Conservation (phyloP, 2,113 vertebrate genomes). For the Felis chaus region DNA sequence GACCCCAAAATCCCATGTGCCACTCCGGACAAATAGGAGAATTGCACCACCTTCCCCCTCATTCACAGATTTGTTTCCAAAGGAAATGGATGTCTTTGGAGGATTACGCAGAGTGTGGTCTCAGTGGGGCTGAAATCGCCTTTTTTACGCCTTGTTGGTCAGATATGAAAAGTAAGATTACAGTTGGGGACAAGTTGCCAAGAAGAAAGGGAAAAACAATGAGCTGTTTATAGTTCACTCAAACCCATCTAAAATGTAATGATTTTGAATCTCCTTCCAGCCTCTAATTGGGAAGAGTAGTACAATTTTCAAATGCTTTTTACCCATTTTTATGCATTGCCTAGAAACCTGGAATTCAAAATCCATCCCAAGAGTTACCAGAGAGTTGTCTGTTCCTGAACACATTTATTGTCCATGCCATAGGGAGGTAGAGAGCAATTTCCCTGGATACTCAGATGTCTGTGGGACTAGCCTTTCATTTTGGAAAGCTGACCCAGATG, state of each 20-base stretch:
- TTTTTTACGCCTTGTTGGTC: background rate
- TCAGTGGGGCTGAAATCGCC: background rate
- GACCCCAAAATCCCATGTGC: background rate
- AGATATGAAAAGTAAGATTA: background rate
- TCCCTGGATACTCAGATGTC: background rate
- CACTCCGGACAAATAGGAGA: background rate
- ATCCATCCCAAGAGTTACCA: background rate
- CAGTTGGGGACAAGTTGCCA: background rate
- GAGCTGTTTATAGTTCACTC: background rate
- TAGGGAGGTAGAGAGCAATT: background rate
- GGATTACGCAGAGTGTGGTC: background rate
- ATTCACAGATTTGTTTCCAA: background rate
- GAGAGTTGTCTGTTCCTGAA: background rate
- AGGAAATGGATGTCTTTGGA: background rate
- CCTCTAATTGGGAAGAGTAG: background rate
- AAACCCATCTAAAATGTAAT: background rate
- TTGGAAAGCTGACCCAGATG: background rate
- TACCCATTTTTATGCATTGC: background rate
- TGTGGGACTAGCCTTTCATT: background rate
- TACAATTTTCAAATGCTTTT: background rate
- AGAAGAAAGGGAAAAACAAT: background rate
- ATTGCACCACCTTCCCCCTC: background rate
- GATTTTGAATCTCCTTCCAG: constrained; percentile 4
- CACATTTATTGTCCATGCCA: background rate
- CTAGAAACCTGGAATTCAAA: background rate